These are phyloP conservation scores for Netelia fuscicornis DNA, from an alignment of 2,888 invertebrate species.

Conservation along the genomic window DNA sequence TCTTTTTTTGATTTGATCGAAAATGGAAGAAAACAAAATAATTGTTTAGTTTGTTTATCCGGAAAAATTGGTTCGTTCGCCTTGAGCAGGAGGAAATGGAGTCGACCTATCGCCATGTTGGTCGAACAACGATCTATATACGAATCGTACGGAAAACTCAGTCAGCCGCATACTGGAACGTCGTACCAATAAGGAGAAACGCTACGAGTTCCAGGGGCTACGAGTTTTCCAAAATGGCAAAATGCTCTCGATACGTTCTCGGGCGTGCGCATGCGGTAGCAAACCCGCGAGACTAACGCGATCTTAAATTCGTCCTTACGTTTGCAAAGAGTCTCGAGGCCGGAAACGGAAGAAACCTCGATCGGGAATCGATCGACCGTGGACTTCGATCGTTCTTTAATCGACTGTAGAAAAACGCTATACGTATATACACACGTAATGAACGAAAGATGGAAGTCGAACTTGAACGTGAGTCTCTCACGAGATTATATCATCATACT, in stretches of 20 bases:
- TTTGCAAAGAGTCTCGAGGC: constrained; percentile 23
- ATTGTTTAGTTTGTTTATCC: too few species aligned
- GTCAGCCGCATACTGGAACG: constrained; percentile 42
- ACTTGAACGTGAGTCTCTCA: background rate
- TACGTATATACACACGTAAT: background rate
- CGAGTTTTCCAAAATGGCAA: constrained; percentile 56
- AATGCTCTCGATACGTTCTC: constrained; percentile 28
- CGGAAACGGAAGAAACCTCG: constrained; percentile 63
- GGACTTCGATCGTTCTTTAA: constrained; percentile 62
- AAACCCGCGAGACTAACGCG: background rate
- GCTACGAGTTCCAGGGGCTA: constrained; percentile 15
- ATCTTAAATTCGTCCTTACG: background rate
- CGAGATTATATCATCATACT: background rate
- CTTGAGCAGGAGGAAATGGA: constrained; percentile 42
- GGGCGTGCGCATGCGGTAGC: too few species aligned
- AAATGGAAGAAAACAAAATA: too few species aligned
- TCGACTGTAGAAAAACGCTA: constrained; percentile 31
- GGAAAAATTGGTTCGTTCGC: background rate
- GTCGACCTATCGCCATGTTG: constrained; percentile 47
- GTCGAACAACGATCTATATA: constrained; percentile 3
- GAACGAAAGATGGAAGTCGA: constrained; percentile 29
- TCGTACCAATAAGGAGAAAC: constrained; percentile 54
- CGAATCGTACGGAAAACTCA: background rate
- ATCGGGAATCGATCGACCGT: constrained; percentile 65
- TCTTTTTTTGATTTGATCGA: too few species aligned